Evolutionary conservation across 2,113 vertebrate genomes (phyloP), one percentile per base, ranked within the genome.

Genomic region (Serinus canaria): DNA sequence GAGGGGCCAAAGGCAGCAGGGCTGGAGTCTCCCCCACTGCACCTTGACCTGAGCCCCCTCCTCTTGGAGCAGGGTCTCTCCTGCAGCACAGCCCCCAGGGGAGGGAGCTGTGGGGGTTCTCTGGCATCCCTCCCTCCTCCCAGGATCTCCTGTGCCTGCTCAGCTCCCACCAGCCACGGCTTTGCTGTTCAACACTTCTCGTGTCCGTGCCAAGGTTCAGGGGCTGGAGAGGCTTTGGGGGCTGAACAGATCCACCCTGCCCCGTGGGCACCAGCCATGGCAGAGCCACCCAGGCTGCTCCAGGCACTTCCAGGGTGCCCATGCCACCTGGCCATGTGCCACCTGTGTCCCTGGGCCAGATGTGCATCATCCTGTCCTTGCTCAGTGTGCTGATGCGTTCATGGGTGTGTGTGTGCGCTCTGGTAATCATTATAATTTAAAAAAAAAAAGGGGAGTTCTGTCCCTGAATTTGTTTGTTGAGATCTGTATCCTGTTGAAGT

Each of bases 21-120:
- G 62, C 39, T 70, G 86, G 47, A 7, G 13, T 62, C 14, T 70
- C 4, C 23, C 20, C 10, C 1, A 1, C 28, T n/a, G 10, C 23
- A 9, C 28, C 27, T 10, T 67, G 56, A 5, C 15, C 25, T 52
- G 58, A 84, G 33, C 63, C 49, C 72, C 41, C 52, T 83, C 27
- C 52, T 50, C 15, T 5, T 7, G 1, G 6, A 3, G 2, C 35
- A 4, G 4, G 3, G 5, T 7, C 27, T n/a, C 2, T 2, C 39
- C 52, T 35, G 22, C 9, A 4, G 50, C 16, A 12, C 63, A 58
- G 28, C 47, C 39, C 30, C 4, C 1, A 31, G 68, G 41, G 17
- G 8, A 37, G 31, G 18, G 52, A 44, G 25, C 15, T 28, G 7
- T 11, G 11, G 39, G 53, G n/a, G 43, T 53, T 85, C 16, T 43